Evolutionary conservation across 2,888 invertebrate species (phyloP), one percentile per base, ranked within the genome.

Genomic region (Pycnomerus fuliginosus): DNA sequence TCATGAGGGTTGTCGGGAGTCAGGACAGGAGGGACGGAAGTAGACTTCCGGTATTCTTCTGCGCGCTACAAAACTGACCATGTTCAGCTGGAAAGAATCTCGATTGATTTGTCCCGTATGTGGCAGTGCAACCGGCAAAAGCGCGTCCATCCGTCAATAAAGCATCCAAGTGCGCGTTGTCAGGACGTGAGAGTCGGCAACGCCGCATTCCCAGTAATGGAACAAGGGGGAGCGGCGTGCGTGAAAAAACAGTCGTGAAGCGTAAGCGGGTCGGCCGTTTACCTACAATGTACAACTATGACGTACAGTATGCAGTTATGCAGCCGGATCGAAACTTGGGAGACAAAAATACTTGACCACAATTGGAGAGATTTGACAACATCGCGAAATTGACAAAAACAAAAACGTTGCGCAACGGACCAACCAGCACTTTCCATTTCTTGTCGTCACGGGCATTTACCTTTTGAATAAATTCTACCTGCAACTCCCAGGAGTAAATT

Each of bases 91-190:
- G 36, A 35, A 40, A 45, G 27, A 40, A 43, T 43, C 35, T 41
- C 43, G 40, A 46, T 46, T 47, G 50, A 46, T 50, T 44, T 46
- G 33, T 29, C 39, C 33, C 33, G 23, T 42, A 25, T 36, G 37
- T 43, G 25, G 10, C 25, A 4, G 35, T 48, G 44, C 46, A 39
- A 44, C 45, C 44, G 49, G 45, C 44, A 36, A 49, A 48, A 45
- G 34, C 44, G 39, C 38, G 40, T 35, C 44, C 45, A 50, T 50
- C 46, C 51, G 49, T 53, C 53, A 53, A 53, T 53, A 53, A 50
- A 51, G 50, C 53, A 43, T 40, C 47, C 35, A 38, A 28, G 48
- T 40, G 25, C 25, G 44, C 35, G 48, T 41, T 48, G 52, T 47
- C 49, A 42, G 37, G 38, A 29, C 41, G 43, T 42, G 41, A 32